Conservation (phyloP, 2,797 vertebrate genomes). For the Mastacembelus armatus region DNA sequence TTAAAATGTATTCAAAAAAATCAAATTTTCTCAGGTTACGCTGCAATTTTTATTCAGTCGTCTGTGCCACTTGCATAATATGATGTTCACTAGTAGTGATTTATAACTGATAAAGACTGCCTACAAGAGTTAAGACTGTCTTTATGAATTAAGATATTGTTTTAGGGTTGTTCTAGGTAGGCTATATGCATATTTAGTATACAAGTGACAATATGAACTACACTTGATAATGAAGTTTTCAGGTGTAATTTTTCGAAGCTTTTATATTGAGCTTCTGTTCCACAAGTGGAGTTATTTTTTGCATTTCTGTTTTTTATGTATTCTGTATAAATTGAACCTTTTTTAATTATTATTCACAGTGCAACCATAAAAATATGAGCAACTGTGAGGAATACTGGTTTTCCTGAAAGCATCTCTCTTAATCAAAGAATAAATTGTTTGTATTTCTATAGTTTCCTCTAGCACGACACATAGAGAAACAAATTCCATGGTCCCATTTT, state of each 20-base stretch:
- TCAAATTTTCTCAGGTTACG: slow-evolving; percentile 1
- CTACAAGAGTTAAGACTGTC: too few relatives aligned
- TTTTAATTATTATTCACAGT: neutral
- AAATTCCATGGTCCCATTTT: slow-evolving; percentile 25
- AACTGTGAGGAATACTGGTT: slow-evolving; percentile 1
- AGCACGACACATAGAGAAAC: slow-evolving; percentile 28
- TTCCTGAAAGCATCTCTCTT: neutral
- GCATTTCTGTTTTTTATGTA: neutral
- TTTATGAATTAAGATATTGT: neutral
- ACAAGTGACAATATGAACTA: neutral
- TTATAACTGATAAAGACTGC: neutral
- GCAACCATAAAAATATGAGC: slow-evolving; percentile 2
- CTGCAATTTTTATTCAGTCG: too few relatives aligned
- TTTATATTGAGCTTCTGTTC: slow-evolving; percentile 3
- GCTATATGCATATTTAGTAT: neutral
- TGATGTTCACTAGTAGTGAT: neutral
- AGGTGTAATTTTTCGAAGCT: too few relatives aligned
- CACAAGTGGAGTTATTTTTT: neutral
- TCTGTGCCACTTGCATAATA: too few relatives aligned
- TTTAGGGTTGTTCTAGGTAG: neutral
- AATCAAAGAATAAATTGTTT: slow-evolving; percentile 41
- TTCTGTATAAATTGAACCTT: neutral
- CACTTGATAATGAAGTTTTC: too few relatives aligned
- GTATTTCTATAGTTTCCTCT: slow-evolving; percentile 26
- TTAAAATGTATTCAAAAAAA: too few relatives aligned